phyloP scores from a whole-genome alignment of 2,888 invertebrate genomes.

The Drosophila monieri region DNA sequence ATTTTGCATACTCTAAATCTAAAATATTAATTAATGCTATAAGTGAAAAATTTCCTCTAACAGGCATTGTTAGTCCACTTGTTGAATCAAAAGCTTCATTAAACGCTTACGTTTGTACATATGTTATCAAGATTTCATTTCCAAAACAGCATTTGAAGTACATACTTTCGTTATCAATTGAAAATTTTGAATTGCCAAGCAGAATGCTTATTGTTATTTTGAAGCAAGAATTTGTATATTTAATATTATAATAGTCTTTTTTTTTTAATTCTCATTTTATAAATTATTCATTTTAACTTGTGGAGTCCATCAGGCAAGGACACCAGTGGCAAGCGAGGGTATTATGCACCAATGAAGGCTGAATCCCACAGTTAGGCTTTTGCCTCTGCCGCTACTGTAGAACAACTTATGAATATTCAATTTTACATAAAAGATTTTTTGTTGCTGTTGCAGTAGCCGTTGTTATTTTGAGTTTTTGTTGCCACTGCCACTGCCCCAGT shows the following conservation, averaged over 20 bases:
- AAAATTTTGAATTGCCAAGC: too few relatives aligned
- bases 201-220: too few relatives aligned
- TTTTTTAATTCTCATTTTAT: too few relatives aligned
- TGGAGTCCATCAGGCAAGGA: background rate
- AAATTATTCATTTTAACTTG: too few relatives aligned
- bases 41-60: background rate
- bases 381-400: slow-evolving; percentile 39
- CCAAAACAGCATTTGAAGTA: too few relatives aligned
- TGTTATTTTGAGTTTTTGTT: slow-evolving; percentile 68
- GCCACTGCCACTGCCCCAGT: slow-evolving; percentile 15
- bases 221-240: too few relatives aligned
- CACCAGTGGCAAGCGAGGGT: slow-evolving; percentile 1
- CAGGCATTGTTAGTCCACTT: too few relatives aligned
- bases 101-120: too few relatives aligned
- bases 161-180: too few relatives aligned
- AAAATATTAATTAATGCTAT: background rate
- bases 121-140: too few relatives aligned
- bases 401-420: slow-evolving; percentile 77
- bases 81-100: too few relatives aligned
- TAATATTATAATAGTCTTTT: too few relatives aligned
- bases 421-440: slow-evolving; percentile 77
- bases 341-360: slow-evolving; percentile 16
- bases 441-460: slow-evolving; percentile 62
- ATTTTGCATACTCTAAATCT: background rate
- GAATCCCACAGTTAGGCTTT: slow-evolving; percentile 35